Evolutionary conservation across 2,888 invertebrate genomes (phyloP).

Genomic region (Drosophila fulvimacula): DNA sequence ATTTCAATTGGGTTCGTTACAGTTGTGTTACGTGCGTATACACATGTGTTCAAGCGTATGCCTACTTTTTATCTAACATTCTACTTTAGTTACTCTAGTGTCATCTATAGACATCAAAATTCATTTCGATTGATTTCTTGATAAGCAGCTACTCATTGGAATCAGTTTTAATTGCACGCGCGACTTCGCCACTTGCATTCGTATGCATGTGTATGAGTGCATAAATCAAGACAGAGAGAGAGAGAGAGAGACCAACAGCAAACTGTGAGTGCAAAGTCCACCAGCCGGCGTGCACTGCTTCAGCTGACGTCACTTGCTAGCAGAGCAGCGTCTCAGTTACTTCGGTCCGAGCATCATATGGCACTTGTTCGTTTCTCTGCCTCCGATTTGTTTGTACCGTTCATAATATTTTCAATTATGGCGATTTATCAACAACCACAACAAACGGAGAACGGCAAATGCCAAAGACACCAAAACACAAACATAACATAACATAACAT

Average conservation of each 20-base stretch:
- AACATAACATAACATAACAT: slow-evolving; percentile 44
- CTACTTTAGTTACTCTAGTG: background rate
- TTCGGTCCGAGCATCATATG: slow-evolving; percentile 46
- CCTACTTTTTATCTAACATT: slow-evolving; percentile 2
- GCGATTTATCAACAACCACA: slow-evolving; percentile 51
- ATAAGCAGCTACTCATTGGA: slow-evolving; percentile 21
- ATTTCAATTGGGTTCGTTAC: slow-evolving; percentile 2
- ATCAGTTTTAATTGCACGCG: slow-evolving; percentile 28
- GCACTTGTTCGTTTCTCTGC: slow-evolving; percentile 42
- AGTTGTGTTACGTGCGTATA: slow-evolving; percentile 2
- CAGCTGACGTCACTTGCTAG: slow-evolving; percentile 54
- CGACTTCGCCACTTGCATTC: slow-evolving; percentile 19
- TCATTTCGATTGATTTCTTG: slow-evolving; percentile 25
- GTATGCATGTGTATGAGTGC: background rate
- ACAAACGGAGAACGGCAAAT: slow-evolving; percentile 19
- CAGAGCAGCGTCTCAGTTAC: slow-evolving; percentile 40
- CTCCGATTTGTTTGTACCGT: slow-evolving; percentile 49
- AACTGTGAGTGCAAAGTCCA: slow-evolving; percentile 50
- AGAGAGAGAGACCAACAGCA: slow-evolving; percentile 34
- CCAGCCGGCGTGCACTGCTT: slow-evolving; percentile 23
- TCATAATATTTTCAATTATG: slow-evolving; percentile 56
- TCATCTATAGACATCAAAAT: slow-evolving; percentile 42
- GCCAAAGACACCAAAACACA: slow-evolving; percentile 24
- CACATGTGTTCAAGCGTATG: background rate
- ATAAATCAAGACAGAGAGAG: background rate